Conservation (phyloP, 2,113 vertebrate species). For the Bungarus multicinctus region DNA sequence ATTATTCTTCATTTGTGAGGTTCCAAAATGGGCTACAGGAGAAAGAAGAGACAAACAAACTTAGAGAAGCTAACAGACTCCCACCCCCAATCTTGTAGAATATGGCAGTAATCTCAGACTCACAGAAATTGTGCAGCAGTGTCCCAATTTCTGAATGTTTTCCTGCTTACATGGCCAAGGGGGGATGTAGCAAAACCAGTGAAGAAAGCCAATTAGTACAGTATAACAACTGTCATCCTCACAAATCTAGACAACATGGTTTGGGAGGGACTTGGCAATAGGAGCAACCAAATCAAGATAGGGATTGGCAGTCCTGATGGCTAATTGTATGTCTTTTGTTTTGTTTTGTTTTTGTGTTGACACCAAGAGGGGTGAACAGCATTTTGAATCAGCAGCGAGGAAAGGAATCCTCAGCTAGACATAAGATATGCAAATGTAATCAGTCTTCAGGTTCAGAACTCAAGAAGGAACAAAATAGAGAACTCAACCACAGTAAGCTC, state of each 20-base stretch:
- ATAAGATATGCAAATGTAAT: background rate
- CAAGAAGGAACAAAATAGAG: background rate
- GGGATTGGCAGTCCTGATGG: background rate
- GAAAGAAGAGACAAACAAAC: background rate
- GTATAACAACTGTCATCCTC: background rate
- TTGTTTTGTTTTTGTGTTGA: background rate
- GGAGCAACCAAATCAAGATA: background rate
- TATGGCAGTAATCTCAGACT: background rate
- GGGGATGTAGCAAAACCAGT: background rate
- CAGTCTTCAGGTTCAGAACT: background rate
- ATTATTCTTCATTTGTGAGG: background rate
- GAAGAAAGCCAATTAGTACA: background rate
- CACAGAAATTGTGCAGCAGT: background rate
- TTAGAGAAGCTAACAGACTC: background rate
- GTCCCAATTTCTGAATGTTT: background rate
- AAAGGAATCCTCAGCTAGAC: background rate
- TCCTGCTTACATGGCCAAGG: background rate
- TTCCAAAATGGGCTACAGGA: background rate
- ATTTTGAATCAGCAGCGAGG: background rate
- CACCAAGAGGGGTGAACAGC: background rate
- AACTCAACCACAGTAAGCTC: background rate
- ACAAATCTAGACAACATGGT: background rate
- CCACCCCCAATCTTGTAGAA: background rate
- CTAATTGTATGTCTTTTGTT: background rate
- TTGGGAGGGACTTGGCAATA: background rate